Evolutionary conservation across 2,797 vertebrate species (phyloP).

Genomic region (Alcedo atthis): DNA sequence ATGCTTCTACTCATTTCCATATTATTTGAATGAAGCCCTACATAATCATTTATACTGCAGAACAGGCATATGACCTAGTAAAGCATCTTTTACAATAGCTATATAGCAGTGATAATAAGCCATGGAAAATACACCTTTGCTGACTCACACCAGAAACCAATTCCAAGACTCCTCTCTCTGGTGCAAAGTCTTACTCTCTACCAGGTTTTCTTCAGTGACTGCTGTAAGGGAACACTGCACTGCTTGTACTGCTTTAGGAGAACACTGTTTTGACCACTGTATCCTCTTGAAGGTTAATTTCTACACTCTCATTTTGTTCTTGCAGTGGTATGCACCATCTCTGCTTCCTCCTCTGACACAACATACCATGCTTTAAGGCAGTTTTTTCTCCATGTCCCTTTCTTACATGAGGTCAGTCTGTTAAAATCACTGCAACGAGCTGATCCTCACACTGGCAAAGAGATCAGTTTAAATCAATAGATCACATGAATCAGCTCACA

Average conservation of each 20-base stretch:
- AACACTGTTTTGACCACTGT: neutral
- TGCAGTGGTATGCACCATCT: neutral
- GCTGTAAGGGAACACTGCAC: neutral
- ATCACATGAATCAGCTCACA: neutral
- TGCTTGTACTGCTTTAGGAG: neutral
- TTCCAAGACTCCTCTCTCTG: neutral
- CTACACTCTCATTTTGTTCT: neutral
- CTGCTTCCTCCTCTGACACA: neutral
- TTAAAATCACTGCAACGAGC: neutral
- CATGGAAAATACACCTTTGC: neutral
- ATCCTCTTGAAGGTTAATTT: neutral
- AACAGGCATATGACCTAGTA: neutral
- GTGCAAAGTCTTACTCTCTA: neutral
- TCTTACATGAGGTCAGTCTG: neutral
- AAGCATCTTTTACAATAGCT: neutral
- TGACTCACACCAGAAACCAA: constrained; percentile 22
- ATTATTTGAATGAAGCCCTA: neutral
- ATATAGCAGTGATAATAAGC: neutral
- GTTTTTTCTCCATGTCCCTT: neutral
- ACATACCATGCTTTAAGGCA: neutral
- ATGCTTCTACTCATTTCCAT: neutral
- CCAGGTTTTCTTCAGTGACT: neutral
- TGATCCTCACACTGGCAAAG: neutral
- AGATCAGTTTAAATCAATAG: neutral
- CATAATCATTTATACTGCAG: neutral